Evolutionary conservation across 2,113 vertebrate species (phyloP), one percentile per base, ranked within the genome.

Genomic region (Opisthocomus hoazin): DNA sequence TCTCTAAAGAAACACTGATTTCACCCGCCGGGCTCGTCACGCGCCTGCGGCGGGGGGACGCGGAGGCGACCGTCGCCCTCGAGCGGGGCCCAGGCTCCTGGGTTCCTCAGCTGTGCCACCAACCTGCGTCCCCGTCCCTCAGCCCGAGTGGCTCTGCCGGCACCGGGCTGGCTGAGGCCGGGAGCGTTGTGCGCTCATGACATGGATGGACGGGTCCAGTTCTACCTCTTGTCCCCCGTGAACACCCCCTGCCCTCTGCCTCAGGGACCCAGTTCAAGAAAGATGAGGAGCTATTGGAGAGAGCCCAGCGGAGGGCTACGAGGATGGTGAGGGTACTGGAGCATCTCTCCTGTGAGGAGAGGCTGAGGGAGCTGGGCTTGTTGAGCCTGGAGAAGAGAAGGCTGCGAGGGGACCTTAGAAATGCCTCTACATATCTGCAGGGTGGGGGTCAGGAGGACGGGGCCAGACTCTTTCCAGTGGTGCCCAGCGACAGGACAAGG

Each of bases 161-260:
- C 17, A 20, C 56, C 32, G 75, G 37, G 53, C 43, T 80, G 84
- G 69, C 70, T 92, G 80, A 73, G 86, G 34, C 79, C 0, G 2
- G 53, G 46, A 75, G 73, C 6, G 0, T 0, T 17, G 23, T 2
- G 21, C 13, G 5, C 51, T 89, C 61, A 0, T 76, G 66, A 20
- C 58, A 18, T 1, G 36, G 57, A 21, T 43, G 53, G 18, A 41
- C 0, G 1, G 46, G 50, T 19, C 37, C 54, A 32, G 11, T 14
- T 84, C 65, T 51, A 4, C 8, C 50, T 58, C n/a, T 26, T 39
- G 71, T 71, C 30, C 63, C 10, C 22, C 4, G 8, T 29, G 34
- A 9, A 57, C 20, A 18, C 15, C 41, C 12, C 9, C 11, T 15
- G 24, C 9, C 58, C 39, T 77, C 34, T 1, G 1, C 57, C 22